phyloP scores from a whole-genome alignment of 2,888 invertebrate genomes.

The Nycteola revayana region DNA sequence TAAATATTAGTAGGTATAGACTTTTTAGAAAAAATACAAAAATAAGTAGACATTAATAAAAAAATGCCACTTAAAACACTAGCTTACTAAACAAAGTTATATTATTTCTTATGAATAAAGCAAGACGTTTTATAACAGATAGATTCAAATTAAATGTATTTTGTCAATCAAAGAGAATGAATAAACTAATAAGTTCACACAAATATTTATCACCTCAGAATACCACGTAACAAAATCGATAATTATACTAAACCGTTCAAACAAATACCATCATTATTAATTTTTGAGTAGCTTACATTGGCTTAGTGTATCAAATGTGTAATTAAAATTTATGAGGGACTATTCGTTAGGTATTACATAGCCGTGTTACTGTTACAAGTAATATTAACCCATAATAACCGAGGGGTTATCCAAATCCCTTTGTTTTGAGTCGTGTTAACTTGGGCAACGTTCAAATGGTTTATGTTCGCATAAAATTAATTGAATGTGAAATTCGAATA shows the following conservation, averaged over 20 bases:
- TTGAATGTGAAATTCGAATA: constrained; percentile 15
- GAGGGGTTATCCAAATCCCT: constrained; percentile 49
- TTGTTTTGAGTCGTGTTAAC: constrained; percentile 40
- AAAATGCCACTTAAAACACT: too few relatives aligned
- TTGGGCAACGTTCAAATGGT: constrained; percentile 30
- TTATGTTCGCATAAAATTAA: constrained; percentile 31
- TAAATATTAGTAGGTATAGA: too few relatives aligned
- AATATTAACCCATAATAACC: constrained; percentile 55
- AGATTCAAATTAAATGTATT: too few relatives aligned
- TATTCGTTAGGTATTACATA: constrained; percentile 51
- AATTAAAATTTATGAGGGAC: constrained; percentile 68
- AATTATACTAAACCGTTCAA: constrained; percentile 20
- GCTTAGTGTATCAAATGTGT: constrained; percentile 56
- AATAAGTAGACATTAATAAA: too few relatives aligned
- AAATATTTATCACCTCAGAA: too few relatives aligned
- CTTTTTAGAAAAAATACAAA: too few relatives aligned
- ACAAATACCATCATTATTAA: constrained; percentile 44
- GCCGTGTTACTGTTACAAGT: constrained; percentile 48
- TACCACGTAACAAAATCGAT: too few relatives aligned
- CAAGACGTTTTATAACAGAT: too few relatives aligned
- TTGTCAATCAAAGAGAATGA: too few relatives aligned
- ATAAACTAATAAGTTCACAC: too few relatives aligned
- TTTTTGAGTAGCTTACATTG: constrained; percentile 42
- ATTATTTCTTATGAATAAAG: too few relatives aligned
- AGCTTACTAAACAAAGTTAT: too few relatives aligned